phyloP scores from a whole-genome alignment of 64 coral and sea anemone species.

The Platygyra sinensis region DNA sequence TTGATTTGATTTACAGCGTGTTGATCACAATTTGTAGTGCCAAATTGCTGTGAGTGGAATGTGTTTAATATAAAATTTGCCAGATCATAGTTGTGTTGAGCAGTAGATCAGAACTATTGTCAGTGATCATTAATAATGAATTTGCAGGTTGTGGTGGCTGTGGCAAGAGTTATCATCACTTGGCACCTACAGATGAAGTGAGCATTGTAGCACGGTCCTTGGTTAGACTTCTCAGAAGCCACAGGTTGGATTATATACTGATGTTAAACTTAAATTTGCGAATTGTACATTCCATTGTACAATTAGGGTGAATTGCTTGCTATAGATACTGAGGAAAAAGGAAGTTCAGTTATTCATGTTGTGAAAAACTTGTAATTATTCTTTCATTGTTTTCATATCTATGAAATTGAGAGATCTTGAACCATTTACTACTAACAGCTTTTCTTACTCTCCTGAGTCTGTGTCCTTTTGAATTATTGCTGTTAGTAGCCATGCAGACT shows the following conservation, averaged over 20 bases:
- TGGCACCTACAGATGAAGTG: slow-evolving; percentile 88
- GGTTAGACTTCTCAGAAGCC: slow-evolving; percentile 85
- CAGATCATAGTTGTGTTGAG: background rate
- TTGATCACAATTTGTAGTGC: background rate
- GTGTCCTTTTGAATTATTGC: too few relatives aligned
- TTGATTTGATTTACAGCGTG: background rate
- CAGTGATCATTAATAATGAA: background rate
- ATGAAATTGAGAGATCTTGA: too few relatives aligned
- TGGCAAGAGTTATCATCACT: slow-evolving; percentile 99
- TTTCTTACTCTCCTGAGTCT: too few relatives aligned
- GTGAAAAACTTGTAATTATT: too few relatives aligned
- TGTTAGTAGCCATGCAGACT: too few relatives aligned
- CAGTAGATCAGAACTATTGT: background rate
- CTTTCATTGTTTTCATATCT: too few relatives aligned
- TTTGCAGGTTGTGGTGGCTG: slow-evolving; percentile 94
- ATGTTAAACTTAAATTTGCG: background rate
- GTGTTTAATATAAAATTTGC: background rate
- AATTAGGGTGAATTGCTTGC: background rate
- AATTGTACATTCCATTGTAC: background rate
- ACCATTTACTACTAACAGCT: too few relatives aligned
- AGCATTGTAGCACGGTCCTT: slow-evolving; percentile 86
- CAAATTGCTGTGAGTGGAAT: too few relatives aligned
- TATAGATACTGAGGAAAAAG: too few relatives aligned
- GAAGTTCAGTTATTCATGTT: too few relatives aligned
- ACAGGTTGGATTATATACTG: slow-evolving; percentile 75